Base-by-base conservation (phyloP, 2,113 vertebrate genomes). In the Epinephelus cyanopodus region DNA sequence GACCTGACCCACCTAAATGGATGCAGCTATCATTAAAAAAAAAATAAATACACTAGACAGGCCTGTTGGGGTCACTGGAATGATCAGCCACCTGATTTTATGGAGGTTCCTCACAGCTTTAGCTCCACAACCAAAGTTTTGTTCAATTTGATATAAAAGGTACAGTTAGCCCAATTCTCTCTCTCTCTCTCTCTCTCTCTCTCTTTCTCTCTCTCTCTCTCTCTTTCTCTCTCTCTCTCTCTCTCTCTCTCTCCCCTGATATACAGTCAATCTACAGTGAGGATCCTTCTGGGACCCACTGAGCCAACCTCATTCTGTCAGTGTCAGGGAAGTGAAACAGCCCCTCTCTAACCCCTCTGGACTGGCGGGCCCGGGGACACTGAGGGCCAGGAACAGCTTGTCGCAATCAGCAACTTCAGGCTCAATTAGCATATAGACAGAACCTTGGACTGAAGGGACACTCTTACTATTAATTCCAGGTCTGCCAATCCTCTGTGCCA, bases 261-360 rank as follows among this genome's bases (percentile, higher is more conserved):
- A 81, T 53, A 72, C 37, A 45, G 80, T 72, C 74, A 63, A 69
- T 84, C 77, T 64, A 68, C 69, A 76, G 70, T 14, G 48, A 60
- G 52, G 53, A 56, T 68, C 21, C 77, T 82, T 78, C 72, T 76
- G 57, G 69, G 39, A 54, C 47, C 70, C 78, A 82, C 77, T 50
- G 58, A 75, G 39, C 76, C 52, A 81, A 84, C 89, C 87, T 45
- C 70, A 90, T 90, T 88, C 89, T 90, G 88, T 92, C 88, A 90
- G 73, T 47, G 70, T 67, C 82, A 81, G 48, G n/a, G 65, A 82
- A 45, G 14, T 42, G n/a, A 81, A 63, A 53, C 69, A 58, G 65
- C 37, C 33, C 50, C 72, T 57, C 19, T 71, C 64, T 73, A 83
- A 80, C 37, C 66, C 54, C 52, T 73, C 14, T 27, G 53, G 79